Base-by-base conservation (phyloP, 2,113 vertebrate species). In the Malurus alboscapulatus region DNA sequence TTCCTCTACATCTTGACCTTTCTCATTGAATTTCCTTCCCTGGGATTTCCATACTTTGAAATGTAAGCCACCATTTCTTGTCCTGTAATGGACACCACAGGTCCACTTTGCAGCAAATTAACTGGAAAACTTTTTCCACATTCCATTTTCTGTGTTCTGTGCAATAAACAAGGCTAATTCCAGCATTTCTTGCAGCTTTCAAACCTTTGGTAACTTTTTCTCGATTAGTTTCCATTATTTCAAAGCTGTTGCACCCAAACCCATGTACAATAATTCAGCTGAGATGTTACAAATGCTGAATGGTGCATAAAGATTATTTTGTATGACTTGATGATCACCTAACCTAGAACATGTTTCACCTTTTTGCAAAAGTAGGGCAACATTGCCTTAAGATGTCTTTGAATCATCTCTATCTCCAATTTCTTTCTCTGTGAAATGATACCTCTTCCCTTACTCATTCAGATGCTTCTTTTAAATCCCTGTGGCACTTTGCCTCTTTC, bases 181-280 rank as follows among this genome's bases (percentile, higher is more conserved):
- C 19, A 34, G 17, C 0, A 1, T 36, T 74, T 82, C 48, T 26
- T 74, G 36, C 17, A 21, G 17, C 21, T 74, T 66, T 83, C 36
- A 73, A 30, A 53, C 3, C 25, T 68, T 72, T 92, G 18, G 14
- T 61, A 92, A 55, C 3, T 48, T 71, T 68, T 77, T 13, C 9
- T 81, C 30, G 38, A 12, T 40, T 44, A 45, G 5, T 54, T 63
- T 77, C 14, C 26, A 17, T 36, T 65, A 7, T 66, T 81, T 77
- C 0, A 0, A 54, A 69, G n/a, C 4, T 59, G 17, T 76, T 87
- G 9, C 30, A 45, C 7, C 8, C 30, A 73, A 84, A 66, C 3
- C 12, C 11, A 20, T 6, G 7, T 47, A 44, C 3, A 14, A 6
- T 34, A 91, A 73, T 61, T n/a, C 32, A 84, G 1, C n/a, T 66